A percentile compares a stretch with the other conserved stretches of the same genome.
Conservation (phyloP, 2,888 invertebrate species). For the Drosophila algonquin region DNA sequence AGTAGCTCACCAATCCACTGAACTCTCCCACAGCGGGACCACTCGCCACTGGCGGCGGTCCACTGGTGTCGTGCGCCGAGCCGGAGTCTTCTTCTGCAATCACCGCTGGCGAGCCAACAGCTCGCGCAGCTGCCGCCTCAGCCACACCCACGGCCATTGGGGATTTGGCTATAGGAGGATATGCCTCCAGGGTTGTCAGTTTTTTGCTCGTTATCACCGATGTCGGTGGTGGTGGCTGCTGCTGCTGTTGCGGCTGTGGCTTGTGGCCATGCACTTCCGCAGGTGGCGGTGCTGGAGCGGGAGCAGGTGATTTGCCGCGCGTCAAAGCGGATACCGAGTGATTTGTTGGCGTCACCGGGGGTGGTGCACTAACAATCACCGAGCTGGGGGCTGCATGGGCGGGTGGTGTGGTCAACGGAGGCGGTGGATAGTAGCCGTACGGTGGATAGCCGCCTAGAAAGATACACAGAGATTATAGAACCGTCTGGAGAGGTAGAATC, state of each 20-base stretch:
- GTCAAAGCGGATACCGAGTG: constrained; percentile 73
- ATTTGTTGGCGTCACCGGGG: constrained; percentile 78
- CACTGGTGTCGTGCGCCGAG: constrained; percentile 66
- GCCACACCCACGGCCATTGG: constrained; percentile 64
- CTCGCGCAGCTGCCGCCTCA: constrained; percentile 48
- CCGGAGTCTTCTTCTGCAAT: constrained; percentile 74
- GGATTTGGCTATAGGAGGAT: constrained; percentile 76
- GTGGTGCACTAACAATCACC: constrained; percentile 74
- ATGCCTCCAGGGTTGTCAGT: constrained; percentile 82
- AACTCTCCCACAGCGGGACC: constrained; percentile 87
- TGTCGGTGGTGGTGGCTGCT: constrained; percentile 38
- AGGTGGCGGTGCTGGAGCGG: constrained; percentile 26
- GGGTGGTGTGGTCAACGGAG: constrained; percentile 74
- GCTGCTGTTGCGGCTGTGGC: constrained; percentile 15
- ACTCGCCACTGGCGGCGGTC: constrained; percentile 40
- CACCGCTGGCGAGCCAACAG: constrained; percentile 75
- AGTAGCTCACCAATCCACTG: constrained; percentile 95
- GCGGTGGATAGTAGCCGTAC: constrained; percentile 82
- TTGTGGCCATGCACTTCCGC: constrained; percentile 14
- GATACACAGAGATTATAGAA: background rate
- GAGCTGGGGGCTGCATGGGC: constrained; percentile 71
- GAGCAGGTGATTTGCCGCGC: constrained; percentile 61
- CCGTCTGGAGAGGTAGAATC: background rate
- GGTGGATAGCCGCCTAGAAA: constrained; percentile 72
- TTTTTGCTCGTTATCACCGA: constrained; percentile 77